These are phyloP conservation scores for Netelia fuscicornis DNA, from an alignment of 2,888 invertebrate genomes.

Conservation along the genomic window DNA sequence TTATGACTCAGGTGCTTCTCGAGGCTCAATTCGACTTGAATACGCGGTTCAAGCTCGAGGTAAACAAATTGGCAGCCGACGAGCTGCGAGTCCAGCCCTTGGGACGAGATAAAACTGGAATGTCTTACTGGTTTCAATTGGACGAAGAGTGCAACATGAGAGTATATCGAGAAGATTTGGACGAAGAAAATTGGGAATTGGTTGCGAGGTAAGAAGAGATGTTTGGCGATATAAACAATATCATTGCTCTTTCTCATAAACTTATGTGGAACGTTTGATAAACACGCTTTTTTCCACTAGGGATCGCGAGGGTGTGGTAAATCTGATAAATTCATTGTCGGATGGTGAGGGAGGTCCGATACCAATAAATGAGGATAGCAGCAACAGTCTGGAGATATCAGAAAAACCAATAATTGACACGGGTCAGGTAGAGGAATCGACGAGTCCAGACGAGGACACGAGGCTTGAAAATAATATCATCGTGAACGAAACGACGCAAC, in stretches of 20 bases:
- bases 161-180: slow-evolving; percentile 97
- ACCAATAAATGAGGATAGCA: slow-evolving; percentile 88
- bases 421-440: slow-evolving; percentile 84
- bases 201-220: slow-evolving; percentile 90
- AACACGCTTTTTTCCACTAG: slow-evolving; percentile 84
- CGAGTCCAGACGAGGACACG: slow-evolving; percentile 73
- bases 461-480: slow-evolving; percentile 70
- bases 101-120: slow-evolving; percentile 95
- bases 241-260: background rate
- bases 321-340: slow-evolving; percentile 91
- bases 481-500: slow-evolving; percentile 74
- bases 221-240: background rate
- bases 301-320: slow-evolving; percentile 92
- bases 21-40: slow-evolving; percentile 98
- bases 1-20: slow-evolving; percentile 90
- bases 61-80: slow-evolving; percentile 91
- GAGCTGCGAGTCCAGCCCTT: slow-evolving; percentile 95
- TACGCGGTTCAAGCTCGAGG: slow-evolving; percentile 95
- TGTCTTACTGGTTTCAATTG: slow-evolving; percentile 97
- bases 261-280: background rate
- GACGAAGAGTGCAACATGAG: slow-evolving; percentile 95
- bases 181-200: slow-evolving; percentile 98
- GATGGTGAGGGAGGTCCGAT: slow-evolving; percentile 89
- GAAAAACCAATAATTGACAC: slow-evolving; percentile 87
- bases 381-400: slow-evolving; percentile 87